phyloP scores from a whole-genome alignment of 2,888 invertebrate genomes.

The Ochropleura leucogaster region DNA sequence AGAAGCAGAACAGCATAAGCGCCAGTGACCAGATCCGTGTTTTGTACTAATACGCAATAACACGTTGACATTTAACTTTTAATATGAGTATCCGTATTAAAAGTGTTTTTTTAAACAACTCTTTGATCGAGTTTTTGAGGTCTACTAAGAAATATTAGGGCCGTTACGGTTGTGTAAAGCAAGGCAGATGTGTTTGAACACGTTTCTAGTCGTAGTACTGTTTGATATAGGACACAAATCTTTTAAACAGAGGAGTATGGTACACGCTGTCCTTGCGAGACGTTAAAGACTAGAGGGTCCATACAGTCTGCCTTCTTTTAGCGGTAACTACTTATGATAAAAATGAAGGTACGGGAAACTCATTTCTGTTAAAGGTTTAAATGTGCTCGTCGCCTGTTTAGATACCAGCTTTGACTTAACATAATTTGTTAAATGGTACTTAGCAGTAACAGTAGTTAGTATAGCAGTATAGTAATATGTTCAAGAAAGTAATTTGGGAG shows the following conservation, averaged over 20 bases:
- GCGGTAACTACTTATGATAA: background rate
- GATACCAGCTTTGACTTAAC: background rate
- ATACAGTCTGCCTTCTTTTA: background rate
- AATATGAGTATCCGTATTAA: constrained; percentile 23
- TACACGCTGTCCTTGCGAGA: background rate
- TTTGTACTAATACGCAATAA: constrained; percentile 56
- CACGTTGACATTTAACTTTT: constrained; percentile 59
- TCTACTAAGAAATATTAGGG: constrained; percentile 5
- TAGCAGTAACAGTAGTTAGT: background rate
- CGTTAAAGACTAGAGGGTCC: background rate
- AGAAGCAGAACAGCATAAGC: constrained; percentile 33
- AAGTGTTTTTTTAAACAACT: constrained; percentile 33
- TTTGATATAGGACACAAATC: background rate
- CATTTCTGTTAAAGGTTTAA: background rate
- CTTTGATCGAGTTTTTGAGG: constrained; percentile 4
- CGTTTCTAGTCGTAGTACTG: background rate
- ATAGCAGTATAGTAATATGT: background rate
- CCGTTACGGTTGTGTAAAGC: background rate
- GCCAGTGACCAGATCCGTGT: constrained; percentile 50
- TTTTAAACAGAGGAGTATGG: background rate
- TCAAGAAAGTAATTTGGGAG: background rate
- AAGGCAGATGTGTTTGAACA: background rate
- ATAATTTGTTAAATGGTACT: no score
- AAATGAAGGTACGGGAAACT: background rate
- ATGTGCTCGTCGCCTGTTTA: background rate